A percentile compares a stretch with the other conserved stretches of the same genome.
These are phyloP conservation scores for Paradisaea rubra DNA, from an alignment of 2,113 vertebrate species.

Conservation along the genomic window DNA sequence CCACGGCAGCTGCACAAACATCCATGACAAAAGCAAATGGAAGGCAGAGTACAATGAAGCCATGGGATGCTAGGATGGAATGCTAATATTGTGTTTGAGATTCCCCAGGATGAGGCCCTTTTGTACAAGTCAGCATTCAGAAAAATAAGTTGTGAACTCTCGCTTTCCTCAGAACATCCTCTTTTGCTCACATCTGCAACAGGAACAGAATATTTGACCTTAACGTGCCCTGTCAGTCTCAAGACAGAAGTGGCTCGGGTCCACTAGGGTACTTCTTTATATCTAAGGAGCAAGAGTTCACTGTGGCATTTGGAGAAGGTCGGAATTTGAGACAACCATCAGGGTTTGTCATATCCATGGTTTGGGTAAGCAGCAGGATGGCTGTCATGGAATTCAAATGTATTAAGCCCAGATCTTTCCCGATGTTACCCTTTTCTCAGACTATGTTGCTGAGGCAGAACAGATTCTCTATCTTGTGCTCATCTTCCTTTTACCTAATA, in stretches of 20 bases:
- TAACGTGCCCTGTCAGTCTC: neutral
- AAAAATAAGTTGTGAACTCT: neutral
- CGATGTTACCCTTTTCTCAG: neutral
- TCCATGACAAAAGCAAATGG: neutral
- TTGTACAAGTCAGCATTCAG: neutral
- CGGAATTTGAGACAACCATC: neutral
- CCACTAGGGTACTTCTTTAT: neutral
- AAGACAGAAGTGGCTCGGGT: neutral
- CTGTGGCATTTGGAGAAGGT: neutral
- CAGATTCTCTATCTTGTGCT: neutral
- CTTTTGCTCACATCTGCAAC: neutral
- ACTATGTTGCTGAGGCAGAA: neutral
- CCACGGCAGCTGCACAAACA: neutral
- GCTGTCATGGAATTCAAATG: neutral
- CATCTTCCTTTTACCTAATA: neutral
- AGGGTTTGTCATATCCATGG: neutral
- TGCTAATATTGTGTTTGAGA: neutral
- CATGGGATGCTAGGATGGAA: neutral
- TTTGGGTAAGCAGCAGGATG: neutral
- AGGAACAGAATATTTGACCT: slow-evolving; percentile 1
- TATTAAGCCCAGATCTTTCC: neutral
- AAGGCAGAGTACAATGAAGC: neutral
- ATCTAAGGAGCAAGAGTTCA: neutral
- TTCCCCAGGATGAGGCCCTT: neutral
- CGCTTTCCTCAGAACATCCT: neutral